phyloP scores from a whole-genome alignment of 2,888 invertebrate genomes.

The Calephelis perditalis region DNA sequence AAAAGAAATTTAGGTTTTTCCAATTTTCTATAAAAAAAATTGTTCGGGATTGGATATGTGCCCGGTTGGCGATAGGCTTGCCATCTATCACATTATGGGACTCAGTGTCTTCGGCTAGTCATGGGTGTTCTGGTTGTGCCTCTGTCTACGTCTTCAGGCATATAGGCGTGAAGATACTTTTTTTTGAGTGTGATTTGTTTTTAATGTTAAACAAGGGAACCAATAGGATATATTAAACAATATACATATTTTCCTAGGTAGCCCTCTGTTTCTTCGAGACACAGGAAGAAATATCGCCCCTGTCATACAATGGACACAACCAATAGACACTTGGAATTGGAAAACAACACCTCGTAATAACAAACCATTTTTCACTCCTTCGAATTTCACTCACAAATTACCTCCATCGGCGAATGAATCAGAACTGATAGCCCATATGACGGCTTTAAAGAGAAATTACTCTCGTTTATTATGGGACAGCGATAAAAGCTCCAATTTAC shows the following conservation, averaged over 20 bases:
- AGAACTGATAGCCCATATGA: conserved; percentile 65
- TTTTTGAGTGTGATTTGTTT: too few species aligned
- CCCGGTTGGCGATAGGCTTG: too few species aligned
- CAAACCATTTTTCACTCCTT: conserved; percentile 62
- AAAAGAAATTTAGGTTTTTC: too few species aligned
- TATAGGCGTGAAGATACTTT: too few species aligned
- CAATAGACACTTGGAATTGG: conserved; percentile 71
- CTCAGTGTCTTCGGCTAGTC: too few species aligned
- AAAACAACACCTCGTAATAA: conserved; percentile 54
- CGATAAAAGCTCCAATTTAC: conserved; percentile 84
- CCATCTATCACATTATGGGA: too few species aligned
- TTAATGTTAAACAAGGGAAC: too few species aligned
- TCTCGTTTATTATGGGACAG: conserved; percentile 85
- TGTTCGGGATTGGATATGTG: too few species aligned
- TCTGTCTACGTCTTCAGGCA: too few species aligned
- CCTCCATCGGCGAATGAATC: conserved; percentile 73
- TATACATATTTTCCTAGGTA: conserved; percentile 48
- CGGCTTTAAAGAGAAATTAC: conserved; percentile 63
- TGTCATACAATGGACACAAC: conserved; percentile 69
- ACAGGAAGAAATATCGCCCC: conserved; percentile 50
- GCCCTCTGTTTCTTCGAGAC: conserved; percentile 63
- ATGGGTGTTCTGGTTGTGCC: too few species aligned
- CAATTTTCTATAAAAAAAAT: too few species aligned
- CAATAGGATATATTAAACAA: too few species aligned
- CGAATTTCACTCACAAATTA: conserved; percentile 67